Conservation (phyloP, 1,140 invertebrate genomes). For the Olivierus martensii region DNA sequence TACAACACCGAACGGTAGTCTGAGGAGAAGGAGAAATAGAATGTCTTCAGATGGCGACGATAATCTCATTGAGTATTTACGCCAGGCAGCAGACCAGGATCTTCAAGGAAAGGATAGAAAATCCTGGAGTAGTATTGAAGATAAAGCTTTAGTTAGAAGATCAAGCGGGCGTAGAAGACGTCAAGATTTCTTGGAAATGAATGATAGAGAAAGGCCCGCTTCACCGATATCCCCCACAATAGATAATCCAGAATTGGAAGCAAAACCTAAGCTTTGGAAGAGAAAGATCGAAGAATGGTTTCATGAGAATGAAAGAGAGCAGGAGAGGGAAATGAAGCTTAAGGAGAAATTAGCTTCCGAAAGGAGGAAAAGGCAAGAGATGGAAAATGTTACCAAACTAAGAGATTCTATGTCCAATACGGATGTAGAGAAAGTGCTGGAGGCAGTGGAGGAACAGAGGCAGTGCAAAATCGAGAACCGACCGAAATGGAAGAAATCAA, state of each 20-base stretch:
- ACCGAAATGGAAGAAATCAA: too few relatives aligned
- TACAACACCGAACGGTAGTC: constrained; percentile 73
- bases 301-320: constrained; percentile 69
- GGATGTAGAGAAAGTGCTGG: constrained; percentile 67
- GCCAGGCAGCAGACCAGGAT: constrained; percentile 46
- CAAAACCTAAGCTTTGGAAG: constrained; percentile 47
- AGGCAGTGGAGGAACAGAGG: constrained; percentile 53
- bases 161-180: constrained; percentile 48
- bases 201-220: constrained; percentile 49
- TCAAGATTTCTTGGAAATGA: constrained; percentile 53
- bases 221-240: constrained; percentile 44
- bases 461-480: too few relatives aligned
- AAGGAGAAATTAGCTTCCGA: constrained; percentile 12
- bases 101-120: constrained; percentile 61
- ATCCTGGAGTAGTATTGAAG: constrained; percentile 59
- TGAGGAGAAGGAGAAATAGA: constrained; percentile 59
- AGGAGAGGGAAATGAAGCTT: constrained; percentile 26
- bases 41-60: constrained; percentile 68
- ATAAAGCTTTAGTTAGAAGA: constrained; percentile 58
- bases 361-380: constrained; percentile 18
- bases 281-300: constrained; percentile 84
- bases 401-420: constrained; percentile 54
- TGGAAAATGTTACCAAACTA: constrained; percentile 5
- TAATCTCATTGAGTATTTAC: constrained; percentile 69
- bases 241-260: constrained; percentile 27